Base-by-base conservation (phyloP, 2,797 vertebrate genomes). In the Darevskia nairensis region DNA sequence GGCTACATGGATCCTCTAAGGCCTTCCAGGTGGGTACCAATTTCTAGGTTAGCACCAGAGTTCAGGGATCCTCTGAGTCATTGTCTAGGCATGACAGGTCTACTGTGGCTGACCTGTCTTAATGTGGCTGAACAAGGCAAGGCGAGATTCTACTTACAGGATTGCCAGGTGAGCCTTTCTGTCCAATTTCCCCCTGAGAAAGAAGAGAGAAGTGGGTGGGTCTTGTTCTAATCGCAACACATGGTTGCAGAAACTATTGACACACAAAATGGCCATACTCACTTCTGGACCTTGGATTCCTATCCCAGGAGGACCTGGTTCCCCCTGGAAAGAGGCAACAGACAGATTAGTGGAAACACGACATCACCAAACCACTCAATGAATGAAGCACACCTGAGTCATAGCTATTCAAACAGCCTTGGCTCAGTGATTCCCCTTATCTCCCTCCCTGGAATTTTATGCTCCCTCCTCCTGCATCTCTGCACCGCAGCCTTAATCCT, bases 171-270 rank as follows among this genome's bases (percentile, higher is more conserved):
- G 92, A 80, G 41, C 97, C 97, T 0, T 71, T 6, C 82, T 84
- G 93, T 29, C 97, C 97, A 0, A 93, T 92, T 9, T 97, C 96
- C 23, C 97, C 97, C 97, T 97, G 94, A 6, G 88, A 77, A 84
- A 84, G 27, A 94, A 44, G 9, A 95, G 74, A 0, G 39, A 87
- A 27, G 1, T 0, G 50, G 80, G 55, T 15, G 87, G 86, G 41
- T 5, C 11, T 59, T 3, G 10, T 46, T 41, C 6, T 6, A 68
- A 27, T 19, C n/a, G 39, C 1, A 46, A 8, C 2, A 1, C 3
- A 3, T 3, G 32, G 15, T 6, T 27, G n/a, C 29, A 21, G 23
- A 1, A 59, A 29, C 1, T 9, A 9, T 8, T 6, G 7, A 6
- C 15, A 55, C 59, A 44, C 6, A 27, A 27, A 69, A 0, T 41